These are phyloP conservation scores for Stenopsyche tienmushanensis DNA, from an alignment of 1,140 invertebrate species.

Conservation along the genomic window DNA sequence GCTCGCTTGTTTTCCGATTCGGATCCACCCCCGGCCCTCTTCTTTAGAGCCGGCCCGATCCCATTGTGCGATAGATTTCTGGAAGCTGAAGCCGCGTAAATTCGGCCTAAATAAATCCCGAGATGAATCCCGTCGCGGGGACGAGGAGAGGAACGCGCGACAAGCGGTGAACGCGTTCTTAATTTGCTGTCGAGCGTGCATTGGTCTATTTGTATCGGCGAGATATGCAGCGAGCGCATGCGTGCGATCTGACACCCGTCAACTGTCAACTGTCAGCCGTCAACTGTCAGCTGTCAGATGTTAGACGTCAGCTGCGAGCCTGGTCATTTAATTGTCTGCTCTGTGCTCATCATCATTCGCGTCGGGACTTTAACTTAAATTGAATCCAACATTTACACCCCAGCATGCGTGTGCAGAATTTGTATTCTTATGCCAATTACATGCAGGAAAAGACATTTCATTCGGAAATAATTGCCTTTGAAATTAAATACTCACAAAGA, in stretches of 20 bases:
- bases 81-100: conserved; percentile 3
- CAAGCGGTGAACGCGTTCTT: neutral
- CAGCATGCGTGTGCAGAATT: too few relatives aligned
- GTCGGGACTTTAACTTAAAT: neutral
- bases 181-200: neutral
- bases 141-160: neutral
- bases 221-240: neutral
- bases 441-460: too few relatives aligned
- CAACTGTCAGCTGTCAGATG: conserved; percentile 28
- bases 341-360: neutral
- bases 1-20: conserved; percentile 39
- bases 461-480: too few relatives aligned
- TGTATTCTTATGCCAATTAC: too few relatives aligned
- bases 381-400: neutral
- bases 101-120: conserved; percentile 25
- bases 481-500: too few relatives aligned
- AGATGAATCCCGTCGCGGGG: conserved; percentile 4
- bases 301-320: neutral
- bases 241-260: conserved; percentile 6
- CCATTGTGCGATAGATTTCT: conserved; percentile 27
- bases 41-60: conserved; percentile 19
- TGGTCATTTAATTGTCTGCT: conserved; percentile 19
- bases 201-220: neutral
- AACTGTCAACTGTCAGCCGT: conserved; percentile 15
- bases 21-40: conserved; percentile 12